phyloP scores from a whole-genome alignment of 1,140 invertebrate species.

The Musca vetustissima region DNA sequence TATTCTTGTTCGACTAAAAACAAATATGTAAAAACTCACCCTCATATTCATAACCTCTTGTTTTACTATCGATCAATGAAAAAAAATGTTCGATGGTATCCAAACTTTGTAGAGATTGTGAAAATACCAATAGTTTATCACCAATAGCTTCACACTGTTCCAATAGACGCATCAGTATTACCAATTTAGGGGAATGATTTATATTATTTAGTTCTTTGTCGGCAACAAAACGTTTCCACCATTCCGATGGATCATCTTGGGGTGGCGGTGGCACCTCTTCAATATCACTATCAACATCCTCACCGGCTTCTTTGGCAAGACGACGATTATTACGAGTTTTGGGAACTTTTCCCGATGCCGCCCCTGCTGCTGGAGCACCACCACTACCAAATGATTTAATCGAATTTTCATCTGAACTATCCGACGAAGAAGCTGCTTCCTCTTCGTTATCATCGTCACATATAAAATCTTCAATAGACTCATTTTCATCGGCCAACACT shows the following conservation, averaged over 20 bases:
- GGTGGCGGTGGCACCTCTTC: slow-evolving; percentile 32
- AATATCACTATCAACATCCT: slow-evolving; percentile 35
- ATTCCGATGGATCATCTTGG: slow-evolving; percentile 58
- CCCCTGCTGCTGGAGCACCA: slow-evolving; percentile 32
- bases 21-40: too few species aligned
- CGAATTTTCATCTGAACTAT: slow-evolving; percentile 39
- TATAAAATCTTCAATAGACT: slow-evolving; percentile 78
- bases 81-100: slow-evolving; percentile 91
- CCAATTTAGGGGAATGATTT: slow-evolving; percentile 76
- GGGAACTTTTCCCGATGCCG: slow-evolving; percentile 33
- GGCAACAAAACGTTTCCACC: slow-evolving; percentile 63
- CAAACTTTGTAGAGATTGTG: slow-evolving; percentile 84
- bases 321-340: slow-evolving; percentile 59
- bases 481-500: slow-evolving; percentile 60
- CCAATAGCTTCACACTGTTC: slow-evolving; percentile 83
- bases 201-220: slow-evolving; percentile 62
- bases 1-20: too few species aligned
- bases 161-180: slow-evolving; percentile 82
- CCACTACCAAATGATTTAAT: slow-evolving; percentile 44
- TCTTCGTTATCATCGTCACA: slow-evolving; percentile 63
- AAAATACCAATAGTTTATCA: slow-evolving; percentile 91
- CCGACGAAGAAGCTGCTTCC: slow-evolving; percentile 34
- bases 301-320: slow-evolving; percentile 17
- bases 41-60: slow-evolving; percentile 59
- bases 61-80: slow-evolving; percentile 67